Conservation (phyloP, 1,140 invertebrate genomes). For the Aradophagus sp. region DNA sequence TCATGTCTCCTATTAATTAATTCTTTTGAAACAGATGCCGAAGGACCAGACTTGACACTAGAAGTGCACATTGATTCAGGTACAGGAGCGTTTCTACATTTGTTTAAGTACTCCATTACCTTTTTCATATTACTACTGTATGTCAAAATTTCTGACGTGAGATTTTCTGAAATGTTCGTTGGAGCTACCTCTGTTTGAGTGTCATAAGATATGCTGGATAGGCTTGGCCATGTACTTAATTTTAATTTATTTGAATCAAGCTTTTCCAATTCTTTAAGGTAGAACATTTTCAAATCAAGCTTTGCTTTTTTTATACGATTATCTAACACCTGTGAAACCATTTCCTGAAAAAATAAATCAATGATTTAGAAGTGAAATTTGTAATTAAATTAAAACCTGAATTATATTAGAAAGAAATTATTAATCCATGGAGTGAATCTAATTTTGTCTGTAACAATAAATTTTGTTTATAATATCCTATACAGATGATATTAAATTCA, state of each 20-base stretch:
- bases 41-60: conserved; percentile 1
- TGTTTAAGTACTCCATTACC: conserved; percentile 18
- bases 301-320: conserved; percentile 10
- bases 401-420: no score
- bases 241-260: conserved; percentile 1
- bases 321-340: no score
- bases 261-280: conserved; percentile 11
- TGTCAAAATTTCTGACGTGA: not conserved
- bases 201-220: conserved; percentile 8
- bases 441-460: no score
- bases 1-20: no score
- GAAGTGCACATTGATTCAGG: not conserved
- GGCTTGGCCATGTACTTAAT: not conserved
- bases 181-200: not conserved
- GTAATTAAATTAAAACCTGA: no score
- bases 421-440: no score
- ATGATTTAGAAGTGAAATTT: no score
- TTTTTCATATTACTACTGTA: conserved; percentile 12
- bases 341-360: no score
- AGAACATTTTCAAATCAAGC: conserved; percentile 20
- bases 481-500: no score
- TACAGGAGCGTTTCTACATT: not conserved
- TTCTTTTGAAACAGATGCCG: not conserved
- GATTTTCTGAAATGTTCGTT: not conserved
- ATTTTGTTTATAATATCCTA: no score